These are phyloP conservation scores for Corythornis madagascariensis DNA, from an alignment of 2,113 vertebrate species.

Conservation along the genomic window DNA sequence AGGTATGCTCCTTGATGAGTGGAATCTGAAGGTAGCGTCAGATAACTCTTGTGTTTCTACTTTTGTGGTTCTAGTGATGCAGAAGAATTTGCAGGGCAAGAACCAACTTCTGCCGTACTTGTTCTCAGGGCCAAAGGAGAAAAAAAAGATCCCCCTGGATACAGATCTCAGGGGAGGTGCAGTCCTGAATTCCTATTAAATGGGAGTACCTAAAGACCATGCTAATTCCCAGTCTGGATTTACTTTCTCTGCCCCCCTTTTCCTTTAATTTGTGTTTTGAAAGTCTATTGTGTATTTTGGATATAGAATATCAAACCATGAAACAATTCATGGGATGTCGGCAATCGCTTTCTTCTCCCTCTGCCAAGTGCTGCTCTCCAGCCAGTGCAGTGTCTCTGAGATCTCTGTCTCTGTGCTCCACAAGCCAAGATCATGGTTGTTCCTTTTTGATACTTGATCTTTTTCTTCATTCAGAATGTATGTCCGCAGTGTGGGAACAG, in stretches of 20 bases:
- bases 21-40: background rate
- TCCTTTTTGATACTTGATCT: conserved; percentile 29
- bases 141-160: background rate
- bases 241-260: background rate
- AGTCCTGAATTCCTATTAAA: background rate
- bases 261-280: conserved; percentile 21
- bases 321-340: background rate
- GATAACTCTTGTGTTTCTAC: background rate
- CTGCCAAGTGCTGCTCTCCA: background rate
- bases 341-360: background rate
- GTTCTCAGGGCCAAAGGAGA: background rate
- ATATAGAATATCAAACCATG: background rate
- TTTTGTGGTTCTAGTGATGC: background rate
- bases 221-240: background rate
- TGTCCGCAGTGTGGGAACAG: background rate
- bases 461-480: background rate
- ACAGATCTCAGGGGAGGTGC: background rate
- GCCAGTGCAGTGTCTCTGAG: background rate
- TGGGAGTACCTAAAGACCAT: background rate
- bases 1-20: background rate
- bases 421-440: conserved; percentile 4
- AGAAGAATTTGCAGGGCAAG: background rate
- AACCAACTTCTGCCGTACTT: background rate
- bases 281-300: conserved; percentile 7
- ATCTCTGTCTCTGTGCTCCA: background rate